phyloP scores from a whole-genome alignment of 2,888 invertebrate species.

The Acrobasis repandana region DNA sequence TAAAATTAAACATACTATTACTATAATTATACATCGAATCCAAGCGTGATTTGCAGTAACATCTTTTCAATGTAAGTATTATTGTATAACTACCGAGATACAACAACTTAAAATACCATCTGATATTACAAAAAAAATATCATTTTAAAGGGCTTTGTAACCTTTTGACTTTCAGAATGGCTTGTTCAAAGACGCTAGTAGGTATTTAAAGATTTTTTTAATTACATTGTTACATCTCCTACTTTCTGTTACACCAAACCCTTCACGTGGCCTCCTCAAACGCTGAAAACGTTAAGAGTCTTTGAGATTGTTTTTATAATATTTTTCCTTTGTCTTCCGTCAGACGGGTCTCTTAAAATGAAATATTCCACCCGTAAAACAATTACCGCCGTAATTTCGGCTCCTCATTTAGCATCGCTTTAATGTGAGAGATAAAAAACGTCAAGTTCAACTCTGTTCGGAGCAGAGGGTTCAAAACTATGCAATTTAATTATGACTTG shows the following conservation, averaged over 20 bases:
- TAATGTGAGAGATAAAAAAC: slow-evolving; percentile 48
- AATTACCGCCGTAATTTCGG: slow-evolving; percentile 68
- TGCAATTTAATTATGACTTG: slow-evolving; percentile 22
- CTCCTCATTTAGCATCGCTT: slow-evolving; percentile 58
- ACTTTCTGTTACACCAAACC: slow-evolving; percentile 30
- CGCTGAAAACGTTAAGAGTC: slow-evolving; percentile 60
- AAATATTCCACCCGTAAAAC: slow-evolving; percentile 71
- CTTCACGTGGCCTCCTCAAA: slow-evolving; percentile 50
- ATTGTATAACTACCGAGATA: too few species aligned
- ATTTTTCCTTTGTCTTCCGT: slow-evolving; percentile 66
- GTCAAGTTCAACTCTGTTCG: slow-evolving; percentile 29
- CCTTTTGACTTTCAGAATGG: too few species aligned
- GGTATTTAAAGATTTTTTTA: background rate
- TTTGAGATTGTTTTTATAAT: slow-evolving; percentile 68
- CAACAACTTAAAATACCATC: too few species aligned
- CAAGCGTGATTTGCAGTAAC: too few species aligned
- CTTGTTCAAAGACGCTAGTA: too few species aligned
- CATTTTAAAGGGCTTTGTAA: too few species aligned
- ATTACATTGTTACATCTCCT: background rate
- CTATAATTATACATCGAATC: too few species aligned
- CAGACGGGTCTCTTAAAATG: slow-evolving; percentile 56
- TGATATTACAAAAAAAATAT: too few species aligned
- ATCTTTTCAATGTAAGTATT: too few species aligned
- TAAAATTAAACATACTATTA: too few species aligned
- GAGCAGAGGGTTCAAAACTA: slow-evolving; percentile 29